phyloP scores from a whole-genome alignment of 1,140 invertebrate species.

The Neodiprion pinetum region DNA sequence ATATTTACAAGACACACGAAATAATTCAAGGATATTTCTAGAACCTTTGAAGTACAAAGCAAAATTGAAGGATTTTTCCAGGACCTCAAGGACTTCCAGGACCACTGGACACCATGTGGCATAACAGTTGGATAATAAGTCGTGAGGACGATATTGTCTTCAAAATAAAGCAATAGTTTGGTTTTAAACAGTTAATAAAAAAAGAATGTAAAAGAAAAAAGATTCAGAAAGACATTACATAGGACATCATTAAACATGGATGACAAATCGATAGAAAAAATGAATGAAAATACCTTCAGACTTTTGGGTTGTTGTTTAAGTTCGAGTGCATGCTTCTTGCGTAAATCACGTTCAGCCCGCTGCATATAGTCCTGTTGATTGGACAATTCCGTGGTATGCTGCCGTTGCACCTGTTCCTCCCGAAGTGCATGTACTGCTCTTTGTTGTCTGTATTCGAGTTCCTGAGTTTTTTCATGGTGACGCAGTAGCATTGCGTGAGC shows the following conservation, averaged over 20 bases:
- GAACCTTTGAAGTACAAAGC: too few relatives aligned
- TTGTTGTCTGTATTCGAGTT: constrained; percentile 94
- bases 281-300: constrained; percentile 77
- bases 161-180: too few relatives aligned
- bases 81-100: too few relatives aligned
- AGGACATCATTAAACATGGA: not conserved
- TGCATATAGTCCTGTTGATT: constrained; percentile 98
- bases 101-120: too few relatives aligned
- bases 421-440: constrained; percentile 91
- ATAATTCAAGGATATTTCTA: too few relatives aligned
- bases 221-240: constrained; percentile 2
- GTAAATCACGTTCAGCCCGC: constrained; percentile 89
- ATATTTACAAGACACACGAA: too few relatives aligned
- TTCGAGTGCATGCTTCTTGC: constrained; percentile 97
- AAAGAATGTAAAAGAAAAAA: not conserved
- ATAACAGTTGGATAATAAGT: too few relatives aligned
- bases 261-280: not conserved
- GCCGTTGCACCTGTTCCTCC: constrained; percentile 89
- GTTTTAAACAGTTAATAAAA: too few relatives aligned
- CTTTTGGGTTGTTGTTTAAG: constrained; percentile 99
- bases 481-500: constrained; percentile 94
- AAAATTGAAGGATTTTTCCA: too few relatives aligned
- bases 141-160: too few relatives aligned
- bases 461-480: constrained; percentile 97
- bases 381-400: constrained; percentile 93